phyloP scores from a whole-genome alignment of 2,888 invertebrate genomes.

The Cryptus viduatorius region DNA sequence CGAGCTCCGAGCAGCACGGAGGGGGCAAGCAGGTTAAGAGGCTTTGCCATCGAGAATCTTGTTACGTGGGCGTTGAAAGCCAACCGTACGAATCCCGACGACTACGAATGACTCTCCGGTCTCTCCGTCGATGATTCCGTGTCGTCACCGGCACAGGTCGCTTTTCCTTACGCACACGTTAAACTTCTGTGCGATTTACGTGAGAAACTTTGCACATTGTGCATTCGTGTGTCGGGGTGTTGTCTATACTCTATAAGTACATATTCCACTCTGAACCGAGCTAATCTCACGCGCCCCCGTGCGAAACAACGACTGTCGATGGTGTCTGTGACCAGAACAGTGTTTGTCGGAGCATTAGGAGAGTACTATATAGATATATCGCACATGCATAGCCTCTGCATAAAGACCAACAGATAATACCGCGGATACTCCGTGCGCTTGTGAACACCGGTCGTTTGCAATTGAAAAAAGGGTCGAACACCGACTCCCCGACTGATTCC shows the following conservation, averaged over 20 bases:
- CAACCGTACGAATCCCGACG: conserved; percentile 82
- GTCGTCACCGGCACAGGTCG: background rate
- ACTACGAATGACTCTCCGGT: conserved; percentile 63
- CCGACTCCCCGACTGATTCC: no score
- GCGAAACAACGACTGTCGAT: conserved; percentile 38
- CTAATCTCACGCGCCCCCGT: conserved; percentile 61
- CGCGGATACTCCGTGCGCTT: conserved; percentile 28
- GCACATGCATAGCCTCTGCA: background rate
- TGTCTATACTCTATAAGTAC: conserved; percentile 36
- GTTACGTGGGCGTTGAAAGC: conserved; percentile 82
- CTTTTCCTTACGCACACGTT: conserved; percentile 23
- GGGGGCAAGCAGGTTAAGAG: conserved; percentile 78
- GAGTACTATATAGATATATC: conserved; percentile 17
- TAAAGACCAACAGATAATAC: background rate
- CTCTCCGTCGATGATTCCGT: conserved; percentile 60
- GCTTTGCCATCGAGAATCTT: conserved; percentile 81
- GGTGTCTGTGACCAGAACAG: conserved; percentile 13
- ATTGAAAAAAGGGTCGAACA: conserved; percentile 1
- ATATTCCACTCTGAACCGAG: conserved; percentile 50
- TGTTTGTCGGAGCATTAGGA: conserved; percentile 50
- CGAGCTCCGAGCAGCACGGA: conserved; percentile 34
- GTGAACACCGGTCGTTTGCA: conserved; percentile 36
- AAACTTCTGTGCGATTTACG: background rate
- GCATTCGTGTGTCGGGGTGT: conserved; percentile 25
- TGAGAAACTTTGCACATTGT: conserved; percentile 57